These are phyloP conservation scores for Periophthalmodon schlosseri DNA, from an alignment of 2,113 vertebrate species.

Conservation along the genomic window DNA sequence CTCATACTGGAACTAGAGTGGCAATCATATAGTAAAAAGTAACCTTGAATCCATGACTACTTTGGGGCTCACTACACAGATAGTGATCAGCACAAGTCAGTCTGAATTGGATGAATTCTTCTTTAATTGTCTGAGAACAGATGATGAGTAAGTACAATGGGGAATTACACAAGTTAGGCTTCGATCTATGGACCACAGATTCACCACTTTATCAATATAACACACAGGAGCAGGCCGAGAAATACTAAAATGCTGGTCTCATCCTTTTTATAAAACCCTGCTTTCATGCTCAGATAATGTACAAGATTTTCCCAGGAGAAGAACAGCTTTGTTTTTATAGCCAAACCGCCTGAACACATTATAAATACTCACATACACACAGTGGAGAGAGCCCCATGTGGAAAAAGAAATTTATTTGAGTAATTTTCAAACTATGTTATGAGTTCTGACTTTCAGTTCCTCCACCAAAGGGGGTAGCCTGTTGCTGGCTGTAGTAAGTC, in stretches of 20 bases:
- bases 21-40: background rate
- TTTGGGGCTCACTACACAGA: background rate
- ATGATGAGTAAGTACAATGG: constrained; percentile 8
- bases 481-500: background rate
- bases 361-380: background rate
- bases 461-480: background rate
- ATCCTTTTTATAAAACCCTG: constrained; percentile 33
- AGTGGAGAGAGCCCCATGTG: background rate
- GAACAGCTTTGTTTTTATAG: constrained; percentile 20
- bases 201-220: constrained; percentile 28
- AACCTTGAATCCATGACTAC: background rate
- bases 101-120: background rate
- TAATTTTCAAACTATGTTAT: background rate
- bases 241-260: constrained; percentile 39
- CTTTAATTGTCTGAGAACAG: constrained; percentile 12
- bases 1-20: too few species aligned
- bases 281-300: constrained; percentile 15
- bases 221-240: constrained; percentile 18
- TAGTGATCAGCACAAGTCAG: background rate
- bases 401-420: background rate
- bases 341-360: background rate
- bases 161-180: constrained; percentile 21
- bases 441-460: background rate
- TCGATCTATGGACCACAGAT: constrained; percentile 12
- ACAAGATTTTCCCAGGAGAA: constrained; percentile 7